phyloP scores from a whole-genome alignment of 2,888 invertebrate species.

The Leucoma salicis region DNA sequence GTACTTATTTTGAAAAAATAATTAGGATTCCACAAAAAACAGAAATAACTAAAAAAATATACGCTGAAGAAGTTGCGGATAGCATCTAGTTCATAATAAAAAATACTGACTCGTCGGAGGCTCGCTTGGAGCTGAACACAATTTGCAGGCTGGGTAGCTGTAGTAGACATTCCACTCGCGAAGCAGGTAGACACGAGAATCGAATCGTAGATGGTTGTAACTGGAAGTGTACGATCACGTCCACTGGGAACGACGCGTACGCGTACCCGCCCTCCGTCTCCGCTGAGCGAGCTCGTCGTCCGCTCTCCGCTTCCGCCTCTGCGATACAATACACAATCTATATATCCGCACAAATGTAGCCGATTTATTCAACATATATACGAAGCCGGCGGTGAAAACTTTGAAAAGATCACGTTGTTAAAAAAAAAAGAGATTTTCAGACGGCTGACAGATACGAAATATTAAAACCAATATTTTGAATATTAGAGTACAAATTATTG shows the following conservation, averaged over 20 bases:
- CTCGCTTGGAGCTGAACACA: constrained; percentile 96
- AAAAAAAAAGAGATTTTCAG: too few relatives aligned
- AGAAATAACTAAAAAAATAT: neutral
- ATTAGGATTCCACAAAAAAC: neutral
- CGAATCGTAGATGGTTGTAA: constrained; percentile 98
- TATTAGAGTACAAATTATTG: too few relatives aligned
- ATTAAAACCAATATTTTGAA: too few relatives aligned
- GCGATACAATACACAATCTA: neutral
- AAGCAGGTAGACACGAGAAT: constrained; percentile 97
- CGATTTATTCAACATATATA: too few relatives aligned
- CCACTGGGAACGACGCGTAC: constrained; percentile 97
- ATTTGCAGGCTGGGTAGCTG: constrained; percentile 98
- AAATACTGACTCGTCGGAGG: constrained; percentile 85
- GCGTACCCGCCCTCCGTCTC: constrained; percentile 87
- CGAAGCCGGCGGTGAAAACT: too few relatives aligned
- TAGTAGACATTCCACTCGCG: constrained; percentile 96
- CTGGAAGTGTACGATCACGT: constrained; percentile 98
- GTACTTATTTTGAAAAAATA: too few relatives aligned
- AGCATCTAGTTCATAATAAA: neutral
- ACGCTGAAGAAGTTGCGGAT: neutral
- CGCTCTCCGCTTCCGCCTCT: constrained; percentile 59
- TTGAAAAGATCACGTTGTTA: too few relatives aligned
- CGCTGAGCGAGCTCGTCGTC: constrained; percentile 39
- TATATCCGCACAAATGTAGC: too few relatives aligned
- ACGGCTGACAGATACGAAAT: too few relatives aligned